phyloP scores from a whole-genome alignment of 2,113 vertebrate genomes.

The Thamnophis sirtalis region DNA sequence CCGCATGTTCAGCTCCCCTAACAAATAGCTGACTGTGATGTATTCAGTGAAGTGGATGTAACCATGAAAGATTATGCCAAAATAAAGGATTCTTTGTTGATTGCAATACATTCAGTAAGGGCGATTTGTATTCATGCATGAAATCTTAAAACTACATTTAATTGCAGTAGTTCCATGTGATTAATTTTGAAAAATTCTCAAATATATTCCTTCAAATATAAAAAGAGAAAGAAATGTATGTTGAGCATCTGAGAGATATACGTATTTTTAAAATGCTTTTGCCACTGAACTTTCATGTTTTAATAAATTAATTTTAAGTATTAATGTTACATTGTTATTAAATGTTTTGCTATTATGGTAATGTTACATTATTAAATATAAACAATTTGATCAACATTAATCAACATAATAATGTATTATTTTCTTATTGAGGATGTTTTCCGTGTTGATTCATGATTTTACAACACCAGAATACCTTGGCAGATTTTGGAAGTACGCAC shows the following conservation, averaged over 20 bases:
- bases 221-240: not conserved
- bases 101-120: not conserved
- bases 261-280: not conserved
- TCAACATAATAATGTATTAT: not conserved
- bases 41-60: not conserved
- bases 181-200: not conserved
- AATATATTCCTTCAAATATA: not conserved
- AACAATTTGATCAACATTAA: not conserved
- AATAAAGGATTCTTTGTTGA: not conserved
- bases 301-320: not conserved
- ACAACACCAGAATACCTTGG: not conserved
- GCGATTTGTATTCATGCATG: not conserved
- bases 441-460: not conserved
- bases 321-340: not conserved
- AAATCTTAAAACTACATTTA: not conserved
- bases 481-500: not conserved
- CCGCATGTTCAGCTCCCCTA: not conserved
- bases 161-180: not conserved
- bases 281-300: not conserved
- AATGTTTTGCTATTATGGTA: not conserved
- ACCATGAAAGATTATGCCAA: not conserved
- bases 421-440: not conserved
- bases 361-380: not conserved
- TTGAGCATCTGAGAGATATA: not conserved
- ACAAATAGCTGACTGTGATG: not conserved